Evolutionary conservation across 2,888 invertebrate genomes (phyloP).

Genomic region (Cryptus armator): DNA sequence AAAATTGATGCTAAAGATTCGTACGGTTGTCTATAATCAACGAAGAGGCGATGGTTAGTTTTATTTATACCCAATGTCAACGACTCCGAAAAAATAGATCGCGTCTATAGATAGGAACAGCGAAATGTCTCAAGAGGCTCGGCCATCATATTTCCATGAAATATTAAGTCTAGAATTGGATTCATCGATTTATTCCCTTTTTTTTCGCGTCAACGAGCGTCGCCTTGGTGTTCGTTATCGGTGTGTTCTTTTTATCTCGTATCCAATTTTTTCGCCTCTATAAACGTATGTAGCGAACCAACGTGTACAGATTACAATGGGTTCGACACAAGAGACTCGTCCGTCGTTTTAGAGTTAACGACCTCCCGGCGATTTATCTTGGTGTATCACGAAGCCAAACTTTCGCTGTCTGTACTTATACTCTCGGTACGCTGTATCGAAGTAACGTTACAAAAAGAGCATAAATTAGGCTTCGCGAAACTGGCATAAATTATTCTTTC

Average conservation of each 20-base stretch:
- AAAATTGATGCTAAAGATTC: neutral
- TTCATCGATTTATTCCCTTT: constrained; percentile 24
- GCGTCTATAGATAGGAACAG: neutral
- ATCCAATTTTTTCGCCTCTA: neutral
- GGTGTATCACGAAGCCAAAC: neutral
- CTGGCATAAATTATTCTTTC: constrained; percentile 10
- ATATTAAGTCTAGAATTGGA: neutral
- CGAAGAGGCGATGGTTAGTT: neutral
- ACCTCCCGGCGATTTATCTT: constrained; percentile 22
- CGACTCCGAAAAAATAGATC: neutral
- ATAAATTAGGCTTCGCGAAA: neutral
- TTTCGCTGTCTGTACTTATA: neutral
- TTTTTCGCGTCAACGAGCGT: constrained; percentile 1
- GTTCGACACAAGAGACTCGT: constrained; percentile 10
- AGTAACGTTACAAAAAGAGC: neutral
- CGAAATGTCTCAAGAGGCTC: neutral
- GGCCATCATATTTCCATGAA: neutral
- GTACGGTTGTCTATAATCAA: neutral
- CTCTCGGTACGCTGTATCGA: neutral
- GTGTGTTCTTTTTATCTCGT: neutral
- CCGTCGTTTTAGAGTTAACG: constrained; percentile 20
- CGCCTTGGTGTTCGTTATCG: constrained; percentile 1
- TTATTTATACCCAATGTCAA: neutral
- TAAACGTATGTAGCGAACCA: neutral
- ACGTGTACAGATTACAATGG: neutral